Evolutionary conservation across 2,113 vertebrate species (phyloP), one percentile per base, ranked within the genome.

Genomic region (Gobio gobio): DNA sequence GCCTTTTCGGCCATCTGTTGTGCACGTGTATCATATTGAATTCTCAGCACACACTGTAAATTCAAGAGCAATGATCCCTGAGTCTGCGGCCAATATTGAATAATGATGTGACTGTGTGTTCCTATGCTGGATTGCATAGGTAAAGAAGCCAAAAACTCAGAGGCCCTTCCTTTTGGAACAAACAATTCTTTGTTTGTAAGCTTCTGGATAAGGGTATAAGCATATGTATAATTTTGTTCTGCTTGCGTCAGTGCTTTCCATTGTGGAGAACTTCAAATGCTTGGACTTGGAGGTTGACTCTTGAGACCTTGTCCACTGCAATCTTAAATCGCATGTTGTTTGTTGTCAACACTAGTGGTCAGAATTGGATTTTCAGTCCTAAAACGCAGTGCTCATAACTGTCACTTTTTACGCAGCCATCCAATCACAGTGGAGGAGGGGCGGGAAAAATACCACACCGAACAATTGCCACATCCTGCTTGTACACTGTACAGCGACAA

Each of bases 71-170:
- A 14, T 40, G 61, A 66, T 8, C 36, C 36, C 68, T 76, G 10
- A 70, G 68, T 13, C 45, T 59, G 36, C 51, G n/a, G 47, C 63
- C 47, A 78, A 76, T 78, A 56, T 78, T 59, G 51, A 70, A 85
- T 82, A 86, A 81, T 79, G 77, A 81, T 74, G 84, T 85, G 54
- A 61, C 26, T 81, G 24, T 49, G 45, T 81, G 20, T 63, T 86
- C 14, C 51, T 70, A 20, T 74, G 40, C 58, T 63, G n/a, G 26
- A 82, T 20, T 43, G 61, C 56, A 4, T 40, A 61, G 79, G 84
- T 56, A 63, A 81, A 72, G 18, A 64, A 56, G 58, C 82, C 59
- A 83, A 83, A 83, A 22, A n/a, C 24, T 76, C 26, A 80, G 26
- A 68, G 45, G 40, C 47, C 4, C 29, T 74, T 78, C 73, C 66